Percentiles rank a stretch among this genome's conserved stretches.
These are phyloP conservation scores for Tipula lateralis DNA, from an alignment of 2,888 invertebrate species.

Conservation along the genomic window DNA sequence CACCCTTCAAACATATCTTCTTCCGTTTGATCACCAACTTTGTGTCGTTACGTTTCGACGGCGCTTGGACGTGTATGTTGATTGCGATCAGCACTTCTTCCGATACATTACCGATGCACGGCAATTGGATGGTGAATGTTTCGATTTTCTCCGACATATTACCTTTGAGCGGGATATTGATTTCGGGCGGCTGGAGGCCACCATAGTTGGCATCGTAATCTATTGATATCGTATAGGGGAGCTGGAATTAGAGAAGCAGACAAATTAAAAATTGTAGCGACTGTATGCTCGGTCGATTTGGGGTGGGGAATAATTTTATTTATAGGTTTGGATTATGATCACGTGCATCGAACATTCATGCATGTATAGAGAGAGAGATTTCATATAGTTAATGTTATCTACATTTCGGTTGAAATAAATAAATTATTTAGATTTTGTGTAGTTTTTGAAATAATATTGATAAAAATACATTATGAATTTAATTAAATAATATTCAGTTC, in stretches of 20 bases:
- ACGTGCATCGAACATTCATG: neutral
- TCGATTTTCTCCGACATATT: slow-evolving; percentile 72
- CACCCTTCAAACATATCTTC: slow-evolving; percentile 77
- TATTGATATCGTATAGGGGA: slow-evolving; percentile 71
- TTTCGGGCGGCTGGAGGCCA: slow-evolving; percentile 71
- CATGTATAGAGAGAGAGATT: too few species aligned
- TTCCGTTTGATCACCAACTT: slow-evolving; percentile 73
- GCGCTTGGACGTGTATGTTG: slow-evolving; percentile 73
- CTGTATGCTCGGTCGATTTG: too few species aligned
- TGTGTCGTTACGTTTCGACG: slow-evolving; percentile 67
- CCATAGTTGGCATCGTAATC: slow-evolving; percentile 67
- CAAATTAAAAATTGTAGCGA: neutral
- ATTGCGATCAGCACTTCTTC: slow-evolving; percentile 78
- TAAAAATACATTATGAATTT: neutral
- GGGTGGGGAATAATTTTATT: neutral
- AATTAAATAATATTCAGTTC: neutral
- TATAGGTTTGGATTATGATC: neutral
- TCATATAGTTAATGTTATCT: too few species aligned
- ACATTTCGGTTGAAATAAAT: neutral
- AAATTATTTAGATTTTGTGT: neutral
- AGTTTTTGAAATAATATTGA: neutral
- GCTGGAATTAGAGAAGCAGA: slow-evolving; percentile 52
- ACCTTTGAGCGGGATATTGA: slow-evolving; percentile 78
- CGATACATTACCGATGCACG: slow-evolving; percentile 75
- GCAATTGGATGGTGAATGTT: slow-evolving; percentile 71